Evolutionary conservation across 2,888 invertebrate species (phyloP).

Genomic region (Idaea biselata): DNA sequence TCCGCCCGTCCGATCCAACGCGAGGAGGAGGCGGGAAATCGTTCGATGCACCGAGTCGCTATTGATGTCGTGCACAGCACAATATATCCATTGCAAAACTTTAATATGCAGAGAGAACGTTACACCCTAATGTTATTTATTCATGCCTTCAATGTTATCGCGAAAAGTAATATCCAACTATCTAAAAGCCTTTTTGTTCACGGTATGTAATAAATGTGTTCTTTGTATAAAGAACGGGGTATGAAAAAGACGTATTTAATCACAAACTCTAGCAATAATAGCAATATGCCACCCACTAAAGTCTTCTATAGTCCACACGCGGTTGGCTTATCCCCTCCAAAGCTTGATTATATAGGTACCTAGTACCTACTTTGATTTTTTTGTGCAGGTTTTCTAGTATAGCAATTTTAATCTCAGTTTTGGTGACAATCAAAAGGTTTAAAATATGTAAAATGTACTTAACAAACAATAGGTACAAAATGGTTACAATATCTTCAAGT

Average conservation of each 20-base stretch:
- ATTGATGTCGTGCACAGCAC: not conserved
- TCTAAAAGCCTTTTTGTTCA: not conserved
- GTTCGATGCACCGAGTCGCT: not conserved
- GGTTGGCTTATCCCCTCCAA: not conserved
- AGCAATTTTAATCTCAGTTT: too few relatives aligned
- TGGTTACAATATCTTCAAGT: not conserved
- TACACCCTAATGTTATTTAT: not conserved
- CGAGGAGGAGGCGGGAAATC: constrained; percentile 10
- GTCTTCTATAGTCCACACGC: not conserved
- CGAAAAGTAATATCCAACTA: not conserved
- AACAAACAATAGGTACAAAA: not conserved
- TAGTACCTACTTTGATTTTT: too few relatives aligned
- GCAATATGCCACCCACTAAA: not conserved
- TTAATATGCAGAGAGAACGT: constrained; percentile 1
- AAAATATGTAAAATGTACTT: not conserved
- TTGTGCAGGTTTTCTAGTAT: too few relatives aligned
- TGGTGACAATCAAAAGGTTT: too few relatives aligned
- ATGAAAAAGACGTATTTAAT: too few relatives aligned
- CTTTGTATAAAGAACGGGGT: not conserved
- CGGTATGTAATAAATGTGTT: not conserved
- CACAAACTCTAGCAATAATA: not conserved
- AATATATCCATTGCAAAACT: not conserved
- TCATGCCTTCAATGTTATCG: constrained; percentile 4
- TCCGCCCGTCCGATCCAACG: constrained; percentile 14
- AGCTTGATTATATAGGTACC: too few relatives aligned